Base-by-base conservation (phyloP, 1,140 invertebrate genomes). In the Drosophila oshimai region DNA sequence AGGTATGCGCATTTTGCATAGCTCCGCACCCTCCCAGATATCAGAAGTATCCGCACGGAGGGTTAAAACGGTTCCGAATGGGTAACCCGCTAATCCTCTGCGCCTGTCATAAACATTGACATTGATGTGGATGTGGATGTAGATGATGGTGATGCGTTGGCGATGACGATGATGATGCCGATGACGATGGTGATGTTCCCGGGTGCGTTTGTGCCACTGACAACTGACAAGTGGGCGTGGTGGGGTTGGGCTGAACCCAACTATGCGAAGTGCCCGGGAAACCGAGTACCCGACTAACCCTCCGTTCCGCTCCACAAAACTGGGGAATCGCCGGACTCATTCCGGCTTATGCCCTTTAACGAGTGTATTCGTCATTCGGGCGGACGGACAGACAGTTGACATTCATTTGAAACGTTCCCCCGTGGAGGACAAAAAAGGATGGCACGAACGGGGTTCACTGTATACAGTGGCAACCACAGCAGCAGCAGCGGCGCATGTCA, bases 21-120 rank as follows among this genome's bases (percentile, higher is more conserved):
- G 29, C 57, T 65, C 20, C 44, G 13, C 28, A 24, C 61, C 26
- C 58, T 3, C 1, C 51, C 20, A 42, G 22, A 34, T 3, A 2
- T 36, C 20, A 42, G 22, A 34, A 28, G 22, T 39, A 60, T 44
- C 20, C 54, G 39, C 54, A 62, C 53, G 28, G 60, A 65, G 62
- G 60, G 62, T 65, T 65, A 60, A 83, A 81, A 73, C 78, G 49
- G 74, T 83, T 83, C 79, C 79, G 42, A 74, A 64, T 75, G 81
- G 80, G 44, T 86, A 80, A 60, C 67, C 60, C 76, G 80, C 80
- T 86, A 86, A 86, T 86, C 80, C 75, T 76, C 65, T 80, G 81
- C 67, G 80, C 80, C 80, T 86, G 80, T 86, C 80, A 86, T 86
- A 86, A 86, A 65, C 80, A 86, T 83, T 86, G 80, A 86, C 81